These are phyloP conservation scores for Henricia sp. DNA, from an alignment of 53 echinoderm and acorn worm genomes.

Conservation along the genomic window DNA sequence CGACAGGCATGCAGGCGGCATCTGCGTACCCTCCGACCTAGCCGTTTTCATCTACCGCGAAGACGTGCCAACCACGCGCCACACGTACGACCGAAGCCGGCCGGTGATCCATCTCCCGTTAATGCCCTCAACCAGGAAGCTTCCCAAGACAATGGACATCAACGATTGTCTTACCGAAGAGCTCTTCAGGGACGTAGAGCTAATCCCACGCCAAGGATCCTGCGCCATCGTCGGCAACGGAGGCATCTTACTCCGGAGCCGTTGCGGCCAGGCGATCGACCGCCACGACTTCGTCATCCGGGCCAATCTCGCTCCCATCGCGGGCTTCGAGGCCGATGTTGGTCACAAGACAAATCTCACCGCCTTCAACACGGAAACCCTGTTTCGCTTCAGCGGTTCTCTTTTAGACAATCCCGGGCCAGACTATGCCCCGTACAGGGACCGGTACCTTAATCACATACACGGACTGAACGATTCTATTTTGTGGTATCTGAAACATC, in stretches of 20 bases:
- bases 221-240: slow-evolving; percentile 75
- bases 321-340: slow-evolving; percentile 64
- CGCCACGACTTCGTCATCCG: slow-evolving; percentile 70
- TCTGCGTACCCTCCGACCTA: background rate
- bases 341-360: slow-evolving; percentile 65
- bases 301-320: slow-evolving; percentile 66
- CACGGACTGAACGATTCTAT: slow-evolving; percentile 74
- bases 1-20: background rate
- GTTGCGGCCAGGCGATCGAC: slow-evolving; percentile 66
- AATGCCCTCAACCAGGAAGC: background rate
- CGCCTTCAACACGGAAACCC: slow-evolving; percentile 69
- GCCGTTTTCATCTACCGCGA: slow-evolving; percentile 69
- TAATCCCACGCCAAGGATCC: slow-evolving; percentile 45
- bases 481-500: slow-evolving; percentile 74
- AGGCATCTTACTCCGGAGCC: slow-evolving; percentile 60
- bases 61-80: slow-evolving; percentile 41
- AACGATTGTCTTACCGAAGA: slow-evolving; percentile 53
- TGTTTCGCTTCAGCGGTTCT: slow-evolving; percentile 41
- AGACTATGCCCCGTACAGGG: background rate
- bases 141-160: slow-evolving; percentile 10
- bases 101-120: slow-evolving; percentile 52
- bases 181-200: slow-evolving; percentile 57
- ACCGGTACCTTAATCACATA: slow-evolving; percentile 38
- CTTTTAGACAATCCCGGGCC: slow-evolving; percentile 31
- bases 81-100: slow-evolving; percentile 40